A percentile compares a stretch with the other conserved stretches of the same genome.
Evolutionary conservation across 2,113 vertebrate genomes (phyloP).

Genomic region (zebrafish (Danio rerio)): DNA sequence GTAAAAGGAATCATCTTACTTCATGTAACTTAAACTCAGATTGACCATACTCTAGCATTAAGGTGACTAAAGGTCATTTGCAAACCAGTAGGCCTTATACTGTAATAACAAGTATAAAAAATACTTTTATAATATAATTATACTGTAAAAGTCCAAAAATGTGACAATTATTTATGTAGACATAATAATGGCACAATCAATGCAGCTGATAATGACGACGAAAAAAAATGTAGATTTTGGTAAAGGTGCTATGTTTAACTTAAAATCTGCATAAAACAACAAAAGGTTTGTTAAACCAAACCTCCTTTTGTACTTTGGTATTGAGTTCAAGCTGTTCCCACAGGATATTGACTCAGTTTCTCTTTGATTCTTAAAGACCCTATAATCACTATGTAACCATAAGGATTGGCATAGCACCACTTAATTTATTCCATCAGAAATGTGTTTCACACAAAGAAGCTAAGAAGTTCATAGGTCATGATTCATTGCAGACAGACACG

Average conservation of each 20-base stretch:
- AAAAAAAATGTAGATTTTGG: neutral
- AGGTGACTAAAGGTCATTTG: constrained; percentile 56
- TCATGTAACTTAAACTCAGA: constrained; percentile 6
- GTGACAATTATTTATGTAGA: neutral
- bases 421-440: constrained; percentile 29
- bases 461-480: constrained; percentile 24
- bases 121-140: too few species aligned
- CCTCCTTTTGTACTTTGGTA: neutral
- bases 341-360: neutral
- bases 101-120: too few species aligned
- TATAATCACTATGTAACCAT: neutral
- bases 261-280: neutral
- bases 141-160: neutral
- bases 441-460: constrained; percentile 30
- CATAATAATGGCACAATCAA: neutral
- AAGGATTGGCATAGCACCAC: constrained; percentile 2
- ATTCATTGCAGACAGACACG: constrained; percentile 23
- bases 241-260: neutral
- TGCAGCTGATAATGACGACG: neutral
- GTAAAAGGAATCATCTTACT: neutral
- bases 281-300: neutral
- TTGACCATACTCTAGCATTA: constrained; percentile 44
- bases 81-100: constrained; percentile 65
- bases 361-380: constrained; percentile 19
- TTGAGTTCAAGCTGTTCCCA: neutral